Percentiles rank a stretch among this genome's conserved stretches.
These are phyloP conservation scores for Idaea straminata DNA, from an alignment of 2,888 invertebrate genomes.

Conservation along the genomic window DNA sequence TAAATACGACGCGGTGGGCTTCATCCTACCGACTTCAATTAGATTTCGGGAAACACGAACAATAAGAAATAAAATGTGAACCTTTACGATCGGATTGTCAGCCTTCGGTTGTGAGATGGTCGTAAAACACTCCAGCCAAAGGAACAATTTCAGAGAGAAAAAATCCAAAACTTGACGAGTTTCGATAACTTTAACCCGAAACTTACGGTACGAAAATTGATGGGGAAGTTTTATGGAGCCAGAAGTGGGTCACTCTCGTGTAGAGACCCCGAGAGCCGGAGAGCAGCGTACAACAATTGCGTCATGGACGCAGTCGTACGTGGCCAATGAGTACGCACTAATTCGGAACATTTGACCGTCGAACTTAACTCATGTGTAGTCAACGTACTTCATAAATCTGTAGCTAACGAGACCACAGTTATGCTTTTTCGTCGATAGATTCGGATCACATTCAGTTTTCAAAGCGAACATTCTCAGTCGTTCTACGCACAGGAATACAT, in stretches of 20 bases:
- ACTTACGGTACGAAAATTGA: slow-evolving; percentile 60
- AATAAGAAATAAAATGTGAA: slow-evolving; percentile 78
- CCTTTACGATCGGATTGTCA: slow-evolving; percentile 74
- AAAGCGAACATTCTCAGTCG: slow-evolving; percentile 56
- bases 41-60: slow-evolving; percentile 78
- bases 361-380: slow-evolving; percentile 11
- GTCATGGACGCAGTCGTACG: slow-evolving; percentile 15
- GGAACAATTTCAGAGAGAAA: slow-evolving; percentile 59
- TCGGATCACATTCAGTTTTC: slow-evolving; percentile 52
- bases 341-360: background rate
- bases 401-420: slow-evolving; percentile 6
- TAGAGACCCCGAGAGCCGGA: slow-evolving; percentile 28
- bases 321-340: slow-evolving; percentile 16
- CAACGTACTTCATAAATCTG: slow-evolving; percentile 14
- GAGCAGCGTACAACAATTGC: slow-evolving; percentile 24
- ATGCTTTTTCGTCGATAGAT: slow-evolving; percentile 48
- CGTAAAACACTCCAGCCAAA: slow-evolving; percentile 76
- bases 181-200: slow-evolving; percentile 49
- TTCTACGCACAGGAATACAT: slow-evolving; percentile 57
- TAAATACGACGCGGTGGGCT: slow-evolving; percentile 57
- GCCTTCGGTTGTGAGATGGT: slow-evolving; percentile 65
- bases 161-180: slow-evolving; percentile 57
- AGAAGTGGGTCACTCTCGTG: slow-evolving; percentile 66
- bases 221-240: slow-evolving; percentile 60
- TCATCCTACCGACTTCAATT: slow-evolving; percentile 68